Base-by-base conservation (phyloP, 2,113 vertebrate genomes). In the Sapajus apella region DNA sequence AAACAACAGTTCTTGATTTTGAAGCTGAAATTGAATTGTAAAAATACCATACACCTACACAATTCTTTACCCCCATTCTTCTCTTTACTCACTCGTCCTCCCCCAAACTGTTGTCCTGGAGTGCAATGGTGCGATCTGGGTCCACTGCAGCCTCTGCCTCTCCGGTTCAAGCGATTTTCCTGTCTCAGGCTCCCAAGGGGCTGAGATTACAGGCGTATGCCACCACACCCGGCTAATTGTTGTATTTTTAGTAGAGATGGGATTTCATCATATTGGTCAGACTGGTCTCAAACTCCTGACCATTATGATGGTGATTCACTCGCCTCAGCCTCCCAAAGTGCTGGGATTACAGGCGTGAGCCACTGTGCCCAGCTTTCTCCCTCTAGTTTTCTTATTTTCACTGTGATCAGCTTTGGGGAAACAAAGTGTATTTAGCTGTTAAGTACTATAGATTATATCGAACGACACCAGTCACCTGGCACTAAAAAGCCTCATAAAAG, bases 361-460 rank as follows among this genome's bases (percentile, higher is more conserved):
- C 61, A 64, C 27, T 13, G 12, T 0, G 12, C 27, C 61, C 12
- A 6, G 61, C 16, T n/a, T 18, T 35, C 66, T 58, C 73, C 37
- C 73, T 58, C 86, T 50, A 2, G 27, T 83, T 58, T 77, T 45
- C 45, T 79, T 84, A 81, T 84, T 92, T 94, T 80, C 72, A 30
- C 84, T 72, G 81, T 73, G 61, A 58, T 88, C 64, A 55, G 90
- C 95, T 94, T n/a, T 52, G 84, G 87, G 87, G 68, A 91, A 88
- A 95, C 68, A 73, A 96, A 79, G 56, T 72, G 21, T 77, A 90
- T 79, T 93, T 87, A 68, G 81, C 25, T 76, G 83, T 87, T 94
- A 90, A 96, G 87, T 86, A 90, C 72, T 87, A 95, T 58, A 95
- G 96, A 92, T 94, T 92, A 55, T 82, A 96, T 83, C 3, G 13